phyloP scores from a whole-genome alignment of 2,888 invertebrate genomes.

The Cyrtodaria siliqua region DNA sequence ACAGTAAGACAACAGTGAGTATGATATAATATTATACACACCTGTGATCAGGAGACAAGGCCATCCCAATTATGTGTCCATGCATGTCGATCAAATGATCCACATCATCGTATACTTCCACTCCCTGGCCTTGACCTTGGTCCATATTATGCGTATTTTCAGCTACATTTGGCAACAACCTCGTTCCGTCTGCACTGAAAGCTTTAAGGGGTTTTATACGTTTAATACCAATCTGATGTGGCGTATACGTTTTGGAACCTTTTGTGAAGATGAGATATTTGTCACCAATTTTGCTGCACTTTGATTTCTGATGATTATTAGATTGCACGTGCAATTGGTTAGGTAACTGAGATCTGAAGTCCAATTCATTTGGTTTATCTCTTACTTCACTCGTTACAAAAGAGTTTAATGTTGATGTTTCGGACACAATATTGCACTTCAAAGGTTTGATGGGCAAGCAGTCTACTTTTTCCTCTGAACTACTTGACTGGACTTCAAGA shows the following conservation, averaged over 20 bases:
- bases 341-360: no score
- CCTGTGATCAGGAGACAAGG: slow-evolving; percentile 93
- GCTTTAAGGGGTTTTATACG: slow-evolving; percentile 89
- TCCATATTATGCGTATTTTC: slow-evolving; percentile 53
- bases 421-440: slow-evolving; percentile 23
- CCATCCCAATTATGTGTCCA: slow-evolving; percentile 95
- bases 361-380: no score
- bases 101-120: slow-evolving; percentile 88
- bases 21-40: no score
- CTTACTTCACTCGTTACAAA: no score
- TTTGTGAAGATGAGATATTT: slow-evolving; percentile 94
- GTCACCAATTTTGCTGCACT: slow-evolving; percentile 70
- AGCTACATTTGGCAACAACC: slow-evolving; percentile 74
- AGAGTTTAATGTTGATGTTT: no score
- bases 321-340: no score
- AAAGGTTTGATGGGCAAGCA: slow-evolving; percentile 19
- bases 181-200: slow-evolving; percentile 51
- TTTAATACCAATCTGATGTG: slow-evolving; percentile 91
- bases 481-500: slow-evolving; percentile 22
- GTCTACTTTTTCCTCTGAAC: slow-evolving; percentile 23
- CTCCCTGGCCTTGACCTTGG: slow-evolving; percentile 57
- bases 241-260: slow-evolving; percentile 93
- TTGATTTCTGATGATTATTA: no score
- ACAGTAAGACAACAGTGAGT: no score
- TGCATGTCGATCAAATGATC: slow-evolving; percentile 94